Conservation (phyloP, 2,113 vertebrate genomes). For the Sigmodon hispidus region DNA sequence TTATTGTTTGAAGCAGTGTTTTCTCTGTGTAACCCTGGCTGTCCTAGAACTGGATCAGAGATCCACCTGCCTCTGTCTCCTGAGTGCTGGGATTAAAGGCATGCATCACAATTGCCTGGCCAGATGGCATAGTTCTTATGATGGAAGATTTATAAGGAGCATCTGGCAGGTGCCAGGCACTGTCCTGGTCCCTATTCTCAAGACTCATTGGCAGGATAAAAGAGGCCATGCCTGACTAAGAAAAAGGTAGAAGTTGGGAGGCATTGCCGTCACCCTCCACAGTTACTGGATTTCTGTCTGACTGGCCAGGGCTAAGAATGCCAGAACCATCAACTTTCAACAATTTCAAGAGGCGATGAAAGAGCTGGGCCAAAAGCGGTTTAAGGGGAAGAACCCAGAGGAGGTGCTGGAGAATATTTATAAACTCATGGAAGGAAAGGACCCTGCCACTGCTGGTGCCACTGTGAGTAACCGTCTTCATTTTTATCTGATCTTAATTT, state of each 20-base stretch:
- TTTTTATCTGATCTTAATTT: neutral
- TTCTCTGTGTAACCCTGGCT: neutral
- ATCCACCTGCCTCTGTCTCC: neutral
- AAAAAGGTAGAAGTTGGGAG: neutral
- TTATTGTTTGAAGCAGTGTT: neutral
- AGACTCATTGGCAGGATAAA: neutral
- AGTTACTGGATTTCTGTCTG: conserved; percentile 4
- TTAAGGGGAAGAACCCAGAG: conserved; percentile 87
- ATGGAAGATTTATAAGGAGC: neutral
- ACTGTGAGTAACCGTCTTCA: conserved; percentile 85
- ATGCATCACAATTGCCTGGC: accelerated
- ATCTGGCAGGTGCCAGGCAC: neutral
- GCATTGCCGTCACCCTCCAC: neutral
- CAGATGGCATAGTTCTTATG: neutral
- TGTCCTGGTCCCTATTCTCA: neutral
- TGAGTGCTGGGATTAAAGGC: neutral
- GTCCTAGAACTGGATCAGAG: neutral
- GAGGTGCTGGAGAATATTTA: conserved; percentile 88
- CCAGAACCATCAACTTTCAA: conserved; percentile 89
- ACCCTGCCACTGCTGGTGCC: conserved; percentile 85
- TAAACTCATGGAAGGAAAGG: conserved; percentile 89
- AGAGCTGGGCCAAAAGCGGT: conserved; percentile 90
- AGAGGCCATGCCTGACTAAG: neutral
- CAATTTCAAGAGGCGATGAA: conserved; percentile 91
- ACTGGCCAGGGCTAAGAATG: conserved; percentile 86